Base-by-base conservation (phyloP, 2,113 vertebrate species). In the Gorsachius goisagi region DNA sequence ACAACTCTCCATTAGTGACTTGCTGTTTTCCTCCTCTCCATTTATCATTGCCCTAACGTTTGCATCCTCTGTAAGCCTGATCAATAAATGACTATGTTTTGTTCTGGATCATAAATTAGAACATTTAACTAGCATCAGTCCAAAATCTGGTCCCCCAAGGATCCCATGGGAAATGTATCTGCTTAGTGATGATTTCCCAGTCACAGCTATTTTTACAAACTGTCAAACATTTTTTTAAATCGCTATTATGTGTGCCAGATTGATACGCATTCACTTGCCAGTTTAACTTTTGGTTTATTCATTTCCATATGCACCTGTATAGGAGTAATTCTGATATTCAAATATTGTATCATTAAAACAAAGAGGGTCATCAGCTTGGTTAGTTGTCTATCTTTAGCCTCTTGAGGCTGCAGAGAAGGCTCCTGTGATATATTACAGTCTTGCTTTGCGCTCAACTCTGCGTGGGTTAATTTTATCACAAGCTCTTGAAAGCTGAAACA, bases 121-220 rank as follows among this genome's bases (percentile, higher is more conserved):
- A 64, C 26, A 52, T 23, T 73, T 66, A 92, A 93, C 17, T 49
- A 73, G 35, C 4, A 0, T 41, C 35, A 69, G 71, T 19, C 27
- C 66, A 87, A 89, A 94, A 75, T 53, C 44, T 82, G 24, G 27
- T 56, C 27, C 39, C 47, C 12, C 18, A 47, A 50, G 21, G 33
- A 87, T 84, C 52, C 28, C 74, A 49, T 5, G 49, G 45, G 81
- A 93, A 94, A 82, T 26, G 7, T n/a, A 73, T 68, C 49, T 79
- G 44, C 81, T 88, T 78, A 79, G 77, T 45, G 52, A 85, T 49
- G 62, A 85, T 22, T 88, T 91, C 53, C 64, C 77, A 95, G 80
- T 89, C 82, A 91, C 44, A 87, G 69, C 30, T 94, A 96, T 94
- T 96, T 94, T 91, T 91, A 45, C 27, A 82, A 91, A 78, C 30